Percentiles rank a stretch among this genome's conserved stretches.
These are phyloP conservation scores for Heliconius hewitsoni DNA, from an alignment of 1,140 invertebrate species.

Conservation along the genomic window DNA sequence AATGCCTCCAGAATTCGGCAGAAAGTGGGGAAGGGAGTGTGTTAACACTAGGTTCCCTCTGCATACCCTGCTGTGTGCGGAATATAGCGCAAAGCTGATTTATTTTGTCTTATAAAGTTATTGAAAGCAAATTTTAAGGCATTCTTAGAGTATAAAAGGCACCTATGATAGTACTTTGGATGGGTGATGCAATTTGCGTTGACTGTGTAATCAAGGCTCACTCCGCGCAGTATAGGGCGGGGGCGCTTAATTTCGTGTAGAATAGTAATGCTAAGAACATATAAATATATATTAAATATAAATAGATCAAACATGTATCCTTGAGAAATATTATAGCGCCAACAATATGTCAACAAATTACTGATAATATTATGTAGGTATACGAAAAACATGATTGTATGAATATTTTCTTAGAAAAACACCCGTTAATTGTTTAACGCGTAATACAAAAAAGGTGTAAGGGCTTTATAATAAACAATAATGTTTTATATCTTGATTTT, in stretches of 20 bases:
- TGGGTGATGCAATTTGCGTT: not conserved
- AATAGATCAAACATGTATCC: not conserved
- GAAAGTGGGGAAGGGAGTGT: no score
- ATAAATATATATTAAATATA: not conserved
- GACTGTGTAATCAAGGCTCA: not conserved
- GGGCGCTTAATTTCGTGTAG: not conserved
- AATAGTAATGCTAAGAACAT: not conserved
- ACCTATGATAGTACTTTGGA: not conserved
- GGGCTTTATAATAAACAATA: not conserved
- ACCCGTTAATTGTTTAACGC: not conserved
- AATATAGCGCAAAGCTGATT: no score
- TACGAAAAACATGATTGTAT: conserved; percentile 23
- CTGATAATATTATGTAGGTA: conserved; percentile 14
- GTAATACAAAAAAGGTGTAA: not conserved
- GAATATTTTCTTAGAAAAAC: conserved; percentile 19
- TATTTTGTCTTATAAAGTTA: no score
- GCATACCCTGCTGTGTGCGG: no score
- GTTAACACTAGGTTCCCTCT: no score
- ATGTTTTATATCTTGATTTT: not conserved
- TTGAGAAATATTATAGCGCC: not conserved
- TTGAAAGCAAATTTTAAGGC: no score
- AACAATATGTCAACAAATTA: conserved; percentile 11
- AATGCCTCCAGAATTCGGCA: no score
- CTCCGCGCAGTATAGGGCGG: not conserved
- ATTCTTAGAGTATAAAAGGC: no score